phyloP scores from a whole-genome alignment of 2,113 vertebrate species.

The Hassar affinis region DNA sequence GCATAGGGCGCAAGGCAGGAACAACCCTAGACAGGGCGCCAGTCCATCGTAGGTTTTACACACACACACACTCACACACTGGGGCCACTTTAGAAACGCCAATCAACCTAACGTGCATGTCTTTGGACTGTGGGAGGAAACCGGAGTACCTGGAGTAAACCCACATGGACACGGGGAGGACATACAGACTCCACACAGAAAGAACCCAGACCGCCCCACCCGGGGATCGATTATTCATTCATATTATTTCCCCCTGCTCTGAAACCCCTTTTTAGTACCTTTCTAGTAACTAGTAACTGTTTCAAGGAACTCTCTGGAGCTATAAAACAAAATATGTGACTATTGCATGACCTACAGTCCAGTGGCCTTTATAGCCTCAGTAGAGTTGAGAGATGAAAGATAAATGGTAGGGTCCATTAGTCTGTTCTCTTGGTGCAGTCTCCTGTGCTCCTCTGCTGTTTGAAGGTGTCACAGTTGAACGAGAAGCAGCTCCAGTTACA shows the following conservation, averaged over 20 bases:
- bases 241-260: neutral
- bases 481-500: conserved; percentile 38
- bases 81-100: too few relatives aligned
- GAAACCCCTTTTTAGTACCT: neutral
- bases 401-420: conserved; percentile 4
- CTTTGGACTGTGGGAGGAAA: too few relatives aligned
- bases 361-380: neutral
- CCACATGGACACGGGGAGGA: too few relatives aligned
- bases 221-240: neutral
- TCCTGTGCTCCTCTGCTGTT: neutral
- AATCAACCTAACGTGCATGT: too few relatives aligned
- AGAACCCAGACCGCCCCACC: too few relatives aligned
- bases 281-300: neutral
- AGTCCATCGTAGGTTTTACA: too few relatives aligned
- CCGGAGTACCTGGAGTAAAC: too few relatives aligned
- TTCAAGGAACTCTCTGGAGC: neutral
- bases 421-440: conserved; percentile 24
- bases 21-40: too few relatives aligned
- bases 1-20: too few relatives aligned
- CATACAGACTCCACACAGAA: too few relatives aligned
- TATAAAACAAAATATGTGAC: conserved; percentile 1
- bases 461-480: conserved; percentile 31
- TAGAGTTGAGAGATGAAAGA: neutral
- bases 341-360: neutral
- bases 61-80: too few relatives aligned